Conservation (phyloP, 2,888 invertebrate species). For the Agapostemon virescens region DNA sequence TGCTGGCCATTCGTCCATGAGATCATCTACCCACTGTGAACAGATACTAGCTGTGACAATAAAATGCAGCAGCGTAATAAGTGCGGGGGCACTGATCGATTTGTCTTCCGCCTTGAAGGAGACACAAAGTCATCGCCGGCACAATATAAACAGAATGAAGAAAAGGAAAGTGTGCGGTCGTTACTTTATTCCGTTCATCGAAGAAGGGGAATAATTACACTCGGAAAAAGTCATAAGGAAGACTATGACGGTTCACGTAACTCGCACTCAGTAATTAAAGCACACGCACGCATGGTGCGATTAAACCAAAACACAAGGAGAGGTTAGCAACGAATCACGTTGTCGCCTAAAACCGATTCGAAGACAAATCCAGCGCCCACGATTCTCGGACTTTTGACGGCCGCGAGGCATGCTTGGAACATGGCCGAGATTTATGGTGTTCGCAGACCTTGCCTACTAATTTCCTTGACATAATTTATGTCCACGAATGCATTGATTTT, state of each 20-base stretch:
- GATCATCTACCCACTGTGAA: background rate
- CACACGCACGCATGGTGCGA: too few species aligned
- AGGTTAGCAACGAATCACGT: background rate
- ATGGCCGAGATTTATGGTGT: background rate
- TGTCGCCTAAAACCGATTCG: background rate
- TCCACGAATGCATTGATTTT: background rate
- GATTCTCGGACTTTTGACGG: background rate
- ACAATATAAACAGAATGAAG: constrained; percentile 1
- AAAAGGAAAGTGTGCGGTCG: constrained; percentile 12
- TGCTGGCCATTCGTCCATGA: background rate
- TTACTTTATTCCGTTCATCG: background rate
- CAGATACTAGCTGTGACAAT: background rate
- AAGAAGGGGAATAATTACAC: background rate
- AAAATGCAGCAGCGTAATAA: constrained; percentile 1
- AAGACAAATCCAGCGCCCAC: background rate
- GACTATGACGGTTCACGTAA: constrained; percentile 17
- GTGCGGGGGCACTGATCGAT: background rate
- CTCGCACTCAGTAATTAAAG: constrained; percentile 11
- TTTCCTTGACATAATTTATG: background rate
- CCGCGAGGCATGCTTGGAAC: background rate
- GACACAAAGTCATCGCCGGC: background rate
- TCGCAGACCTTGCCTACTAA: background rate
- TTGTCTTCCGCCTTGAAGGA: background rate
- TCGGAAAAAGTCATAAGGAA: background rate
- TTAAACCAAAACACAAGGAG: background rate